Percentiles rank a stretch among this genome's conserved stretches.
Conservation (phyloP, 2,888 invertebrate genomes). For the Tridacna gigas region DNA sequence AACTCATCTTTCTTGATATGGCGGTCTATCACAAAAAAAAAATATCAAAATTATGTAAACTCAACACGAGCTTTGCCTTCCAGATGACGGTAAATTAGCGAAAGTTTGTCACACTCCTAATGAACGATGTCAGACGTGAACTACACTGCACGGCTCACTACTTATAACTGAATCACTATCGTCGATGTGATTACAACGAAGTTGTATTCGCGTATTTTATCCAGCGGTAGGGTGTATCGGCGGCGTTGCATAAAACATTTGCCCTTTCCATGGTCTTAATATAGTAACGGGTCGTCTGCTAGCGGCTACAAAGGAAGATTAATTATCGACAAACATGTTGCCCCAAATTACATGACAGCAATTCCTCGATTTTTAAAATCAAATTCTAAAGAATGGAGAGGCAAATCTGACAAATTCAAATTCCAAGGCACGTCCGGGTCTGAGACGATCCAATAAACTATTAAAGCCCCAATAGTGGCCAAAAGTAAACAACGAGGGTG, state of each 20-base stretch:
- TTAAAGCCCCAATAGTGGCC: too few species aligned
- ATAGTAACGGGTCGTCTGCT: constrained; percentile 8
- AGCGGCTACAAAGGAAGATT: too few species aligned
- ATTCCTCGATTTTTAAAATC: too few species aligned
- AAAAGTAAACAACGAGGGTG: too few species aligned
- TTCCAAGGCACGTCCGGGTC: too few species aligned
- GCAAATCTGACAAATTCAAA: too few species aligned
- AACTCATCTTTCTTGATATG: constrained; percentile 59
- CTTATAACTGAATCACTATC: constrained; percentile 11
- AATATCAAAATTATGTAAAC: not conserved
- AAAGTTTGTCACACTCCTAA: not conserved
- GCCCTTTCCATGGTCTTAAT: not conserved
- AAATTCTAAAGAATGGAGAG: too few species aligned
- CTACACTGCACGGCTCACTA: not conserved
- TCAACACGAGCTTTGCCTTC: not conserved
- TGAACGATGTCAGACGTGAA: too few species aligned
- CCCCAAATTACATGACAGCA: too few species aligned
- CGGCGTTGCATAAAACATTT: not conserved
- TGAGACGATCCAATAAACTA: too few species aligned
- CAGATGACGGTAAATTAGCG: not conserved
- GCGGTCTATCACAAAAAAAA: not conserved
- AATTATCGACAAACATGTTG: too few species aligned
- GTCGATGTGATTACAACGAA: not conserved
- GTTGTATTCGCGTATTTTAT: constrained; percentile 1
- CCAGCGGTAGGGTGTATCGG: not conserved